Evolutionary conservation across 2,888 invertebrate species (phyloP).

Genomic region (Fissipunctia ypsillon): DNA sequence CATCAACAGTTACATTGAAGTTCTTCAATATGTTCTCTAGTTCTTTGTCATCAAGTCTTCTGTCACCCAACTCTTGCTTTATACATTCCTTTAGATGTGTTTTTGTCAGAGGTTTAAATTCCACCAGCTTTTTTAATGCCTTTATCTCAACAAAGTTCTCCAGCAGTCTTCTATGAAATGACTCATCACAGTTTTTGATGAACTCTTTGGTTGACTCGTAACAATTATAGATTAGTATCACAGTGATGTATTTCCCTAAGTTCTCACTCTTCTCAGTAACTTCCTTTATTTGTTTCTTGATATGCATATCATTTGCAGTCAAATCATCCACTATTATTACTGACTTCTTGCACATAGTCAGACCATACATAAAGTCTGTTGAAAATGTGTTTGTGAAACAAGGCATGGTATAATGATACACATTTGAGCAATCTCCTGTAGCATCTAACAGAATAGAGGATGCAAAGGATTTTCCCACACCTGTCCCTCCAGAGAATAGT

Average conservation of each 20-base stretch:
- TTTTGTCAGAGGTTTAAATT: constrained; percentile 78
- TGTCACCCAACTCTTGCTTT: constrained; percentile 75
- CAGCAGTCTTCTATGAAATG: constrained; percentile 71
- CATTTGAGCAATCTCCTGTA: constrained; percentile 77
- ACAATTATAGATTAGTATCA: constrained; percentile 85
- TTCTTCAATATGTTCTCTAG: constrained; percentile 77
- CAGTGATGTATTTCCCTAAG: constrained; percentile 77
- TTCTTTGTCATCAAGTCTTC: constrained; percentile 65
- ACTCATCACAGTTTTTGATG: constrained; percentile 74
- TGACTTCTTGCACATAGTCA: constrained; percentile 80
- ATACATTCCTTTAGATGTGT: constrained; percentile 81
- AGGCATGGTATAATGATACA: constrained; percentile 86
- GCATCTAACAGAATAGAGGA: constrained; percentile 79
- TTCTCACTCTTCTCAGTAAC: constrained; percentile 78
- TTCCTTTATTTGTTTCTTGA: constrained; percentile 72
- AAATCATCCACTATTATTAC: constrained; percentile 84
- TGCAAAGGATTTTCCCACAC: constrained; percentile 86
- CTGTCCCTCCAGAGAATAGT: constrained; percentile 85
- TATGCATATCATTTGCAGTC: constrained; percentile 71
- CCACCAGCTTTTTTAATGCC: constrained; percentile 75
- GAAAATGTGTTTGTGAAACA: constrained; percentile 79
- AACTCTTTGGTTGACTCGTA: constrained; percentile 71
- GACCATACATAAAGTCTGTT: constrained; percentile 79
- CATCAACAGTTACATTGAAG: constrained; percentile 84
- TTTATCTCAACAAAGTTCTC: constrained; percentile 73